A percentile compares a stretch with the other conserved stretches of the same genome.
These are phyloP conservation scores for Drosophila koepferae DNA, from an alignment of 2,888 invertebrate species.

Conservation along the genomic window DNA sequence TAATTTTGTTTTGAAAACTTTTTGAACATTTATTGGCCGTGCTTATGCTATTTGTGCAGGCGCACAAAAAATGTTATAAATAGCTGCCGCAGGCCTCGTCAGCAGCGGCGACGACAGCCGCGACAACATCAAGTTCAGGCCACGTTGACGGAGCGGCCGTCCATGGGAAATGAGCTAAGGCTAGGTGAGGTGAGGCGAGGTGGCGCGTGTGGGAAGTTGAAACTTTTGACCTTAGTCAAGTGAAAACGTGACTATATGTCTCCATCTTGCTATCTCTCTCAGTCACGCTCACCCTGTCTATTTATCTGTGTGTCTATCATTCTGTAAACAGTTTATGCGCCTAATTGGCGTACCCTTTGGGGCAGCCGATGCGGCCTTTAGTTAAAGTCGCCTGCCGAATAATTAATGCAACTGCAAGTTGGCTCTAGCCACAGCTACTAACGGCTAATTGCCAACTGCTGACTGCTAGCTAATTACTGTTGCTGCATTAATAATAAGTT, in stretches of 20 bases:
- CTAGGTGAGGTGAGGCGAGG: neutral
- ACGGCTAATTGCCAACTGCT: conserved; percentile 37
- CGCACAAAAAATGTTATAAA: conserved; percentile 64
- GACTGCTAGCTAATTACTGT: conserved; percentile 43
- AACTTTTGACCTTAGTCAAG: conserved; percentile 78
- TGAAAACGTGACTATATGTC: conserved; percentile 68
- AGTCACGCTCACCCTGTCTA: neutral
- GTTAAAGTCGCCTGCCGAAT: conserved; percentile 48
- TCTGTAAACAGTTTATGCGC: conserved; percentile 56
- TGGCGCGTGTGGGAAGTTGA: conserved; percentile 17
- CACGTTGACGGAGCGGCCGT: conserved; percentile 27
- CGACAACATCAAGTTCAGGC: conserved; percentile 71
- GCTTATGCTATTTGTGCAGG: conserved; percentile 57
- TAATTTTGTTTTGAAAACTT: conserved; percentile 13
- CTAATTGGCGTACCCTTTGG: conserved; percentile 64
- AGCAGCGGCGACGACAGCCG: conserved; percentile 34
- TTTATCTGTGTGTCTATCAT: conserved; percentile 10
- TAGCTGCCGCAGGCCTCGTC: conserved; percentile 69
- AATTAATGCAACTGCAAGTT: conserved; percentile 69
- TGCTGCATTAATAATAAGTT: conserved; percentile 52
- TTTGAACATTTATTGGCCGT: conserved; percentile 68
- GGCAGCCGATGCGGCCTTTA: conserved; percentile 34
- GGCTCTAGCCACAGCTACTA: conserved; percentile 33
- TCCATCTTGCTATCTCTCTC: neutral
- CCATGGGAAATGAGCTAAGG: conserved; percentile 5